Evolutionary conservation across 2,888 invertebrate genomes (phyloP), one percentile per base, ranked within the genome.

Genomic region (Lithosia quadra): DNA sequence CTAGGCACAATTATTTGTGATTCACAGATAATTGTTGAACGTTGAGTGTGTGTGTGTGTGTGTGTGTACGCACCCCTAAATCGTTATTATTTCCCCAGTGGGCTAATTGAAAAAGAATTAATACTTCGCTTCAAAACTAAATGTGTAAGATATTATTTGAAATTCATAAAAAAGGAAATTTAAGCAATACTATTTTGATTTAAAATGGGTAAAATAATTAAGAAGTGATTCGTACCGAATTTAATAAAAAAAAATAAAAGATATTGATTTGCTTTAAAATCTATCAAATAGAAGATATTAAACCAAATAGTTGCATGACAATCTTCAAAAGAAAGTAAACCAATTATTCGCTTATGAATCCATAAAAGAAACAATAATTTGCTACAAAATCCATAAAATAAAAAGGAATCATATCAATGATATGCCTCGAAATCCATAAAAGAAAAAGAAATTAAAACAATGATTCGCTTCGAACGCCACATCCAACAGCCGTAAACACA

Each of bases 371-470:
- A 39, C 13, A 39, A 43, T 7, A 1, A 39, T 1, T 39, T 43
- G 4, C 43, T 18, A 18, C 18, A 8, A 18, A 43, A 43, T 43
- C 18, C 7, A 18, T 0, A 43, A 49, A 49, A 43, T 18, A 18
- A n/a, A 43, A 43, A 43, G 5, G 3, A 43, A 49, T 49, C 49
- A n/a, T n/a, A 49, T 7, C n/a, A n/a, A 49, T 1, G 22, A 60
- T 24, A 24, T 39, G 39, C 39, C 15, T 15, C 24, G 15, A 24
- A 56, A 15, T 56, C 56, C 15, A 24, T 24, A 68, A 53, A 69
- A 58, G 53, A 60, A 28, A 68, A 64, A 68, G 59, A 76, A 69
- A 49, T 74, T 70, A 68, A 77, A 77, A 74, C 81, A 79, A 77
- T 73, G 77, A 71, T 71, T 75, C 67, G 71, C 39, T 56, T 71